These are phyloP conservation scores for Charanyca ferruginea DNA, from an alignment of 2,888 invertebrate genomes.

Conservation along the genomic window DNA sequence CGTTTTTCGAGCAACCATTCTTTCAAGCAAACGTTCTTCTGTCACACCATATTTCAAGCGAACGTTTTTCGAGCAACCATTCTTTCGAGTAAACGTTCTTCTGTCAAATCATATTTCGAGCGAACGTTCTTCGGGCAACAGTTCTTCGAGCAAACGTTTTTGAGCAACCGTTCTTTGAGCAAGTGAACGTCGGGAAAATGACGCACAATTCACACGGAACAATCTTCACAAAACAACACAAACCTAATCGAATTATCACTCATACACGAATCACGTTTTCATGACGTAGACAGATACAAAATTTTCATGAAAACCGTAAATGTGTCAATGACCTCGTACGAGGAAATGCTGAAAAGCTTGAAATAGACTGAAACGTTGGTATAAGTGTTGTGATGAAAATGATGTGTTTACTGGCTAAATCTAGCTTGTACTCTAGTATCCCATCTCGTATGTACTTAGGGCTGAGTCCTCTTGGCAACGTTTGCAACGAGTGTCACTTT, in stretches of 20 bases:
- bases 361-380: constrained; percentile 60
- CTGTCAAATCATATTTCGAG: too few species aligned
- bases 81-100: too few species aligned
- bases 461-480: constrained; percentile 5
- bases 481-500: background rate
- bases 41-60: too few species aligned
- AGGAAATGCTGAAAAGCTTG: constrained; percentile 56
- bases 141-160: too few species aligned
- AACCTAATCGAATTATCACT: constrained; percentile 6
- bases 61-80: too few species aligned
- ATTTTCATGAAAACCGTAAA: constrained; percentile 63
- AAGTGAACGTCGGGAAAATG: too few species aligned
- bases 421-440: constrained; percentile 18
- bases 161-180: too few species aligned
- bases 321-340: constrained; percentile 64
- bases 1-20: too few species aligned
- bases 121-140: too few species aligned
- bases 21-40: too few species aligned
- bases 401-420: constrained; percentile 39
- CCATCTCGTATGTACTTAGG: background rate
- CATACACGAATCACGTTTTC: constrained; percentile 5
- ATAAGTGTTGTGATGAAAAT: constrained; percentile 50
- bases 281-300: constrained; percentile 49
- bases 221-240: too few species aligned
- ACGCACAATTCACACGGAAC: too few species aligned